These are phyloP conservation scores for Umimayanthus kanabou DNA, from an alignment of 92 coral and sea anemone species.

Conservation along the genomic window DNA sequence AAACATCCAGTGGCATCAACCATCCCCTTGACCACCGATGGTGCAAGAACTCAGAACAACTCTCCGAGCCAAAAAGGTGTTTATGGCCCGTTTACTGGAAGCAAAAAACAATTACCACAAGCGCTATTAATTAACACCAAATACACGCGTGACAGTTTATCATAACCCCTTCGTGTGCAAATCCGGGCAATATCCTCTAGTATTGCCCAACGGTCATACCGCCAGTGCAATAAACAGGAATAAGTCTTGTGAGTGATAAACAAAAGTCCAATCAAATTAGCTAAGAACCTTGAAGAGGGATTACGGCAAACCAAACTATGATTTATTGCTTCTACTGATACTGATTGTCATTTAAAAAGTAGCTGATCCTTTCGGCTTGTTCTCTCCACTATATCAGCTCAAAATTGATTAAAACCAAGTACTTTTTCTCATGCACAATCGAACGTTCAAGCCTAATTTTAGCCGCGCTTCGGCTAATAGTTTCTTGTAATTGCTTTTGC, in stretches of 20 bases:
- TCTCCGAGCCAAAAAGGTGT: conserved; percentile 16
- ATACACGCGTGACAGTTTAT: conserved; percentile 20
- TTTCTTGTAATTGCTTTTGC: background rate
- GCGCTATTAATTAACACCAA: conserved; percentile 29
- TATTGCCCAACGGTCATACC: background rate
- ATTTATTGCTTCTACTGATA: background rate
- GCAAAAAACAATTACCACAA: conserved; percentile 25
- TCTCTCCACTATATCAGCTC: background rate
- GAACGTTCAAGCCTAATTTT: background rate
- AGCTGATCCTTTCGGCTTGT: background rate
- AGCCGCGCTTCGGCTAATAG: background rate
- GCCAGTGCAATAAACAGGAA: background rate
- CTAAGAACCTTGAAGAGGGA: conserved; percentile 1
- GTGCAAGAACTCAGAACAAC: background rate
- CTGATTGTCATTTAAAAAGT: background rate
- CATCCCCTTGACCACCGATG: conserved; percentile 13
- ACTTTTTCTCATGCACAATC: background rate
- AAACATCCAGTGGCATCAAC: background rate
- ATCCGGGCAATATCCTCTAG: conserved; percentile 9
- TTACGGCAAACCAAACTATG: conserved; percentile 13
- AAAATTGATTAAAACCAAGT: background rate
- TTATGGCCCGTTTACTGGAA: conserved; percentile 35
- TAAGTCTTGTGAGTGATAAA: conserved; percentile 21
- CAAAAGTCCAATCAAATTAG: background rate
- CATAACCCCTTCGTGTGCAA: conserved; percentile 32